phyloP scores from a whole-genome alignment of 1,140 invertebrate genomes.

The Scaptomyza hsui region DNA sequence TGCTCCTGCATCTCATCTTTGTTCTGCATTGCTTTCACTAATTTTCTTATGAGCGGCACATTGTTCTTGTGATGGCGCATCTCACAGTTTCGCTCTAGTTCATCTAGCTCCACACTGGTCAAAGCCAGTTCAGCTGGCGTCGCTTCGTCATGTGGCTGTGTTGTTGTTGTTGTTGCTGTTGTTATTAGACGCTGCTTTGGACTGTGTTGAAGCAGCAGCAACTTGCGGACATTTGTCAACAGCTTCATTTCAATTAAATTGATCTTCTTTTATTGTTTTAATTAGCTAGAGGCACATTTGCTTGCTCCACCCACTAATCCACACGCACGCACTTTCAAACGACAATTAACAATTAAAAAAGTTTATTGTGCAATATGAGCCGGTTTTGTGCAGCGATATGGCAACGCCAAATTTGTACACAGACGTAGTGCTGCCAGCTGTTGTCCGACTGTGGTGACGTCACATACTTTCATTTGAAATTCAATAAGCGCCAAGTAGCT shows the following conservation, averaged over 20 bases:
- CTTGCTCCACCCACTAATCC: conserved; percentile 6
- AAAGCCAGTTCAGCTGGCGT: conserved; percentile 38
- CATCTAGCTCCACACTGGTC: conserved; percentile 62
- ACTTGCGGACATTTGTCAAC: conserved; percentile 47
- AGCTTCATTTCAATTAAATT: conserved; percentile 68
- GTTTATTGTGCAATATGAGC: conserved; percentile 41
- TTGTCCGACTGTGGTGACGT: conserved; percentile 13
- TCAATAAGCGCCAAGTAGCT: not conserved
- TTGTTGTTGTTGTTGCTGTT: conserved; percentile 31
- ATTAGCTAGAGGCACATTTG: conserved; percentile 17
- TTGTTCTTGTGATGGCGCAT: conserved; percentile 70
- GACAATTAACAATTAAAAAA: conserved; percentile 36
- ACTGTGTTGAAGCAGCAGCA: conserved; percentile 52
- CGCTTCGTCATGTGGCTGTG: conserved; percentile 25
- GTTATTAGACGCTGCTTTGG: conserved; percentile 27
- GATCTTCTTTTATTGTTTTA: conserved; percentile 33
- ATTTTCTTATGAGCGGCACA: conserved; percentile 54
- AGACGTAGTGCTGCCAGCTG: conserved; percentile 14
- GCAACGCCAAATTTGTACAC: conserved; percentile 6
- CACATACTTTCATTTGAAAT: conserved; percentile 5
- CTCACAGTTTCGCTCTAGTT: conserved; percentile 59
- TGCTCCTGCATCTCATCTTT: not conserved
- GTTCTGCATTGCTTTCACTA: conserved; percentile 39
- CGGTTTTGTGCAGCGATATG: conserved; percentile 2
- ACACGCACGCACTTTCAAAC: conserved; percentile 33